Conservation (phyloP, 1,140 invertebrate genomes). For the Helicoverpa armigera region DNA sequence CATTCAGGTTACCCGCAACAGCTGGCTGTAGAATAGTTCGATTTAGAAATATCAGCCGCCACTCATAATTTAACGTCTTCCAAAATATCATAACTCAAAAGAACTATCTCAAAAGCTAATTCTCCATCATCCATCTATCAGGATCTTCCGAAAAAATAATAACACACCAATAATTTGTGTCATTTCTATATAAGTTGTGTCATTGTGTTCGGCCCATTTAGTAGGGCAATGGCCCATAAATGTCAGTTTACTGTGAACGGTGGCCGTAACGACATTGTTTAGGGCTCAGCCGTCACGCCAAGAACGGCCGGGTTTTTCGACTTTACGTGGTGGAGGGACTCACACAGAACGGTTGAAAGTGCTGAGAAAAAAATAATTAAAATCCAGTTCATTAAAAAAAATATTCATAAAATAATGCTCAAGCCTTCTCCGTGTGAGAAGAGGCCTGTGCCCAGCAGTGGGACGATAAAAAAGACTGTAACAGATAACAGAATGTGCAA, state of each 20-base stretch:
- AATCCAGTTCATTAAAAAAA: no score
- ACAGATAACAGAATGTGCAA: no score
- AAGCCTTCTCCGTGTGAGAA: no score
- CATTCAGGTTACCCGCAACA: no score
- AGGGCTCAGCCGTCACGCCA: slow-evolving; percentile 45
- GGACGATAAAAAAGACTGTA: no score
- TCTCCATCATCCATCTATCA: slow-evolving; percentile 20
- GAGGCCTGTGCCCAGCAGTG: no score
- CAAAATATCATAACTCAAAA: background rate
- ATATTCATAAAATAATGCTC: no score
- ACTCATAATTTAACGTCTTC: background rate
- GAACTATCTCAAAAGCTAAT: background rate
- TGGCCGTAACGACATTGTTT: slow-evolving; percentile 50
- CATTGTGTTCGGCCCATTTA: slow-evolving; percentile 49
- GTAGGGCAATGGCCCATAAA: slow-evolving; percentile 50
- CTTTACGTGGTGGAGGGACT: slow-evolving; percentile 5
- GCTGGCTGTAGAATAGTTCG: no score
- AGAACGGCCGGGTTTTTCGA: slow-evolving; percentile 30
- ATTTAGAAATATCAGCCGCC: no score
- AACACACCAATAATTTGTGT: slow-evolving; percentile 36
- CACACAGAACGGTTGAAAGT: background rate
- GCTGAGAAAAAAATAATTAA: background rate
- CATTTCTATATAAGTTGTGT: slow-evolving; percentile 44
- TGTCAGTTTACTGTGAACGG: slow-evolving; percentile 42
- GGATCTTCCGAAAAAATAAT: slow-evolving; percentile 40